Evolutionary conservation across 2,113 vertebrate genomes (phyloP).

Genomic region (Hiodon tergisus): DNA sequence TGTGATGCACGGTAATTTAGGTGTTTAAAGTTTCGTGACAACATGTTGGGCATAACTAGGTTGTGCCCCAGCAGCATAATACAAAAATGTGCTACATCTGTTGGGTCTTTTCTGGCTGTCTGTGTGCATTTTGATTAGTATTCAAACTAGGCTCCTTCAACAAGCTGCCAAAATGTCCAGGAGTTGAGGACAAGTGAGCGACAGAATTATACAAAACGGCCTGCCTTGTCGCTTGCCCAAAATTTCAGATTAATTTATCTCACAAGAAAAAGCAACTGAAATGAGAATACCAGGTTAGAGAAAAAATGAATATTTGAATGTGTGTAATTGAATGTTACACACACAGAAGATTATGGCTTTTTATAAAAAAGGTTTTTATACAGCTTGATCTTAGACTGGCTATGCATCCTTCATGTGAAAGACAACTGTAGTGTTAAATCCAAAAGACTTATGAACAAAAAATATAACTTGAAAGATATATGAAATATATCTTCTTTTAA

Average conservation of each 20-base stretch:
- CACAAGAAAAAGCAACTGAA: neutral
- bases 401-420: no score
- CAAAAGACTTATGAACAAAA: no score
- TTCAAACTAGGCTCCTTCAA: constrained; percentile 5
- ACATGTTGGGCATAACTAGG: constrained; percentile 16
- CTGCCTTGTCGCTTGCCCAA: constrained; percentile 7
- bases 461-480: no score
- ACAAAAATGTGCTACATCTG: constrained; percentile 25
- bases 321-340: no score
- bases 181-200: neutral
- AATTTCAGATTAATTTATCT: neutral
- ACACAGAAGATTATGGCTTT: no score
- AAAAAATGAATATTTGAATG: no score
- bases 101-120: constrained; percentile 22
- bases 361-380: no score
- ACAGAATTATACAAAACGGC: constrained; percentile 11
- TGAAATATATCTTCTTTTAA: no score
- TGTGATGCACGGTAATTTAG: constrained; percentile 22
- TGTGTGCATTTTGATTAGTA: constrained; percentile 27
- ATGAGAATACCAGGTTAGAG: no score
- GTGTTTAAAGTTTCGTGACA: constrained; percentile 25
- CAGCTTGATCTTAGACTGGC: no score
- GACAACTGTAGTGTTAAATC: no score
- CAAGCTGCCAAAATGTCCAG: constrained; percentile 5
- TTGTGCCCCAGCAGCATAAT: constrained; percentile 19